These are phyloP conservation scores for Erpetoichthys calabaricus DNA, from an alignment of 2,797 vertebrate genomes.

Conservation along the genomic window DNA sequence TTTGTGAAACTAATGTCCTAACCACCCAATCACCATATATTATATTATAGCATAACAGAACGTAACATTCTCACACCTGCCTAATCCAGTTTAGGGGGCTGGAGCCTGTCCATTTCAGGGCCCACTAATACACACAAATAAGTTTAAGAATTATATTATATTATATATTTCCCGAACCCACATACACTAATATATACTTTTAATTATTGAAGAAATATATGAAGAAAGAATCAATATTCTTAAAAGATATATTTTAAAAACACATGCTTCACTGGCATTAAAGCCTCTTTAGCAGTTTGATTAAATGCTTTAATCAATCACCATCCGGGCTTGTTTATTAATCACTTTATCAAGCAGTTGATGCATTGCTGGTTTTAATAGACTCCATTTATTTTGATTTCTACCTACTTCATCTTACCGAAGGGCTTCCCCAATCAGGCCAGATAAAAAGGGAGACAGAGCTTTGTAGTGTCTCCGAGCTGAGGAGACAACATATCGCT, in stretches of 20 bases:
- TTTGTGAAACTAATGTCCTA: no score
- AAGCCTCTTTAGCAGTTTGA: constrained; percentile 80
- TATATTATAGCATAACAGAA: no score
- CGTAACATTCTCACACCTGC: no score
- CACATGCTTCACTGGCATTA: constrained; percentile 40
- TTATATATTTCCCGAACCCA: no score
- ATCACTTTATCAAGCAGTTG: constrained; percentile 99
- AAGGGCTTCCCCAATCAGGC: constrained; percentile 81
- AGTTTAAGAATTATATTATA: no score
- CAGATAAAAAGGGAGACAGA: constrained; percentile 67
- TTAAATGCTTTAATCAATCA: constrained; percentile 99
- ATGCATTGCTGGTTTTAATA: constrained; percentile 98
- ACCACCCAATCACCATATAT: no score
- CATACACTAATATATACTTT: no score
- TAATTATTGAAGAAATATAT: no score
- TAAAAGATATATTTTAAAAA: constrained; percentile 22
- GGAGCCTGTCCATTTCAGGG: no score
- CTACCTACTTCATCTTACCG: constrained; percentile 93
- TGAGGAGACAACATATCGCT: constrained; percentile 46
- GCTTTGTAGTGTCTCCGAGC: constrained; percentile 39
- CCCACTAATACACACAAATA: no score
- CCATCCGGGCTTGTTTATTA: constrained; percentile 93
- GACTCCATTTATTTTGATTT: constrained; percentile 99
- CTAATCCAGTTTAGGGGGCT: no score
- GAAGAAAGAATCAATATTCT: not conserved